A percentile compares a stretch with the other conserved stretches of the same genome.
Evolutionary conservation across 2,888 invertebrate genomes (phyloP).

Genomic region (Catocala fraxini): DNA sequence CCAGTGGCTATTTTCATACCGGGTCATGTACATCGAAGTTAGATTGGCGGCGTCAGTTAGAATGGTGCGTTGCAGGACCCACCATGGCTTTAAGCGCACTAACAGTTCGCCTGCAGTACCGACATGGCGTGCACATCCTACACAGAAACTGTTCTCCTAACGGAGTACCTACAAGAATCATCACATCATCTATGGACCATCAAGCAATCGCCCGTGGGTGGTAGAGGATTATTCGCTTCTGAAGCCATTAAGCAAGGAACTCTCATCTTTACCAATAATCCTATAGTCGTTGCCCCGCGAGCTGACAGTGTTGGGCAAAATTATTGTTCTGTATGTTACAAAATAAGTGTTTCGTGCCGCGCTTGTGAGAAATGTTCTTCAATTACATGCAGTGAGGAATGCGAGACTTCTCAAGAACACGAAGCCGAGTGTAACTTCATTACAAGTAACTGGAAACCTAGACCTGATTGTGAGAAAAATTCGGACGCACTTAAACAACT

Average conservation of each 20-base stretch:
- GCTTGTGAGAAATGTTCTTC: constrained; percentile 89
- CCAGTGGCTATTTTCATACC: constrained; percentile 82
- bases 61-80: constrained; percentile 57
- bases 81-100: constrained; percentile 53
- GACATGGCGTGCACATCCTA: constrained; percentile 50
- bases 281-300: constrained; percentile 90
- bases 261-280: constrained; percentile 90
- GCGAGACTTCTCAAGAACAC: constrained; percentile 87
- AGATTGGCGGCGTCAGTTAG: constrained; percentile 65
- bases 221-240: constrained; percentile 91
- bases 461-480: constrained; percentile 47
- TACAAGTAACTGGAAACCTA: constrained; percentile 78
- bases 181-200: constrained; percentile 83
- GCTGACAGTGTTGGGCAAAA: constrained; percentile 81
- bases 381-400: constrained; percentile 89
- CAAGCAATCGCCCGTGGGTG: constrained; percentile 87
- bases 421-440: constrained; percentile 89
- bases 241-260: constrained; percentile 89
- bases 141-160: constrained; percentile 38
- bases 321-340: constrained; percentile 89
- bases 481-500: constrained; percentile 55
- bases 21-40: constrained; percentile 69
- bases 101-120: constrained; percentile 33
- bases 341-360: constrained; percentile 65
- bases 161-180: constrained; percentile 43